A percentile compares a stretch with the other conserved stretches of the same genome.
Evolutionary conservation across 2,113 vertebrate species (phyloP).

Genomic region (Serilophus lunatus): DNA sequence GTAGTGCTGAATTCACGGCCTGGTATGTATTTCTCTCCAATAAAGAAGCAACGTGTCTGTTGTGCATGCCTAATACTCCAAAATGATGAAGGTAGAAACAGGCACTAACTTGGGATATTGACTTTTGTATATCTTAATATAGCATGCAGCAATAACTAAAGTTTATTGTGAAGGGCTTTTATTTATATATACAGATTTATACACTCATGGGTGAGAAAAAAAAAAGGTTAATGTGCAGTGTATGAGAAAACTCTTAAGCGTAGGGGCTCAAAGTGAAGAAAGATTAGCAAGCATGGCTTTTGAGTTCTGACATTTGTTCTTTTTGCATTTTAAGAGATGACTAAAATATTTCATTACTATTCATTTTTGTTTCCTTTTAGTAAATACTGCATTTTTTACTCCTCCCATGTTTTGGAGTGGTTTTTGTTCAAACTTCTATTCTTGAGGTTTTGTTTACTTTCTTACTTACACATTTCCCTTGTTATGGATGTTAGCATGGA

Average conservation of each 20-base stretch:
- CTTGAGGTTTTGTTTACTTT: not conserved
- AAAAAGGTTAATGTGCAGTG: not conserved
- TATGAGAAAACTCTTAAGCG: not conserved
- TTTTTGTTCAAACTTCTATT: not conserved
- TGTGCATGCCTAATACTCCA: not conserved
- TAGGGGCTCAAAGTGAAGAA: not conserved
- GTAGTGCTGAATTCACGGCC: slow-evolving; percentile 85
- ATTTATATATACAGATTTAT: not conserved
- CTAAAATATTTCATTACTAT: not conserved
- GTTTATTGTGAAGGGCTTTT: not conserved
- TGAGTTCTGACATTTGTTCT: not conserved
- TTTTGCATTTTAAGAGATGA: not conserved
- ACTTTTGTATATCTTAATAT: not conserved
- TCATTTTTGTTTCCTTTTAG: not conserved
- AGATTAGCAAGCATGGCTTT: not conserved
- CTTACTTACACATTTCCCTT: not conserved
- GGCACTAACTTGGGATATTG: not conserved
- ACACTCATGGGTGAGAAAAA: not conserved
- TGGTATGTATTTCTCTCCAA: slow-evolving; percentile 73
- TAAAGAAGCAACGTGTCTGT: not conserved
- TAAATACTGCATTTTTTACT: not conserved
- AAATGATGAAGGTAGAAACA: not conserved
- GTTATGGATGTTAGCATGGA: not conserved
- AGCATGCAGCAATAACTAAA: not conserved
- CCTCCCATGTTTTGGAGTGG: not conserved